Percentiles rank a stretch among this genome's conserved stretches.
Conservation (phyloP, 2,888 invertebrate species). For the Noctuana brunneofusca region DNA sequence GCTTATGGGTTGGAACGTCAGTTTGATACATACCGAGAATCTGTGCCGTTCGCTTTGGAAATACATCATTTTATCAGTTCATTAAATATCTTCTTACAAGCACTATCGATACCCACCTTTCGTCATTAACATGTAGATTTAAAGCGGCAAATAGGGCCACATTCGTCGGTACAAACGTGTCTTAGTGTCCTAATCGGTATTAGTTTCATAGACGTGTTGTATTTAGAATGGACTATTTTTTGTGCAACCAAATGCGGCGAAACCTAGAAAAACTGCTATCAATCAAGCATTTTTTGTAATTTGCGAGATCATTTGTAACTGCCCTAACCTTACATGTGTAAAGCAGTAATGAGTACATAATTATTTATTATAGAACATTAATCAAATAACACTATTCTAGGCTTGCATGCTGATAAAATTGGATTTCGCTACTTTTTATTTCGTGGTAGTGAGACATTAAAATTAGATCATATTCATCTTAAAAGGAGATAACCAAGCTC, state of each 20-base stretch:
- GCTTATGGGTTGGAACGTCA: slow-evolving; percentile 6
- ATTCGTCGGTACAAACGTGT: slow-evolving; percentile 38
- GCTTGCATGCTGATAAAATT: slow-evolving; percentile 16
- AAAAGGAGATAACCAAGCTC: slow-evolving; percentile 23
- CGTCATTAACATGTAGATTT: slow-evolving; percentile 48
- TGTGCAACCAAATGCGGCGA: slow-evolving; percentile 29
- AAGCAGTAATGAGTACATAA: slow-evolving; percentile 32
- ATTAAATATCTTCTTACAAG: slow-evolving; percentile 38
- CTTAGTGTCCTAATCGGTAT: slow-evolving; percentile 38
- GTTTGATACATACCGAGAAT: slow-evolving; percentile 17
- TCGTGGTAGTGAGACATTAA: slow-evolving; percentile 18
- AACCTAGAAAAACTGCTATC: slow-evolving; percentile 35
- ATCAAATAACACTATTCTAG: slow-evolving; percentile 23
- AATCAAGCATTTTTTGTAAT: slow-evolving; percentile 27
- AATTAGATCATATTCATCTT: slow-evolving; percentile 33
- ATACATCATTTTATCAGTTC: slow-evolving; percentile 39
- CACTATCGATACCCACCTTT: slow-evolving; percentile 37
- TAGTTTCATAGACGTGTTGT: slow-evolving; percentile 18
- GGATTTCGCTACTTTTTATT: slow-evolving; percentile 21
- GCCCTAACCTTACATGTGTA: slow-evolving; percentile 28
- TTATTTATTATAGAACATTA: slow-evolving; percentile 34
- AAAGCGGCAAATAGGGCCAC: slow-evolving; percentile 39
- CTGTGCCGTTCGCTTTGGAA: slow-evolving; percentile 28
- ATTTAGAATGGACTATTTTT: slow-evolving; percentile 23
- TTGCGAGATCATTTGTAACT: slow-evolving; percentile 24